Evolutionary conservation across 2,888 invertebrate genomes (phyloP).

Genomic region (Ceratothoa steindachneri): DNA sequence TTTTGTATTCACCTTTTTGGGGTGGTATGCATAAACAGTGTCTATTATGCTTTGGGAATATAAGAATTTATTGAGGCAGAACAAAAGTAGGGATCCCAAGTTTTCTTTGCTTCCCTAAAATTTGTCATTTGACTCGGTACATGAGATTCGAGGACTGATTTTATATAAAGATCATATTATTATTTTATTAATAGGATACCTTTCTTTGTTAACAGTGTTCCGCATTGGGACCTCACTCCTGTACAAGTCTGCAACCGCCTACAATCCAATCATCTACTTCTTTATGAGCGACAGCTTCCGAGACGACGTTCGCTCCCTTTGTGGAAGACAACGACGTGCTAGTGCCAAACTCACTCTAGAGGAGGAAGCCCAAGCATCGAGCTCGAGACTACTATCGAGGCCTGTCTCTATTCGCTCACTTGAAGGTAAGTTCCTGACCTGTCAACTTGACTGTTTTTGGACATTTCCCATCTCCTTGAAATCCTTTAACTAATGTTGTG

Average conservation of each 20-base stretch:
- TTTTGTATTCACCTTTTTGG: too few relatives aligned
- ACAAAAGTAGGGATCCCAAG: too few relatives aligned
- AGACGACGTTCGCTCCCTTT: conserved; percentile 31
- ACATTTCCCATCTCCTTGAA: too few relatives aligned
- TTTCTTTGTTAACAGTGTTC: background rate
- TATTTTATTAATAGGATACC: background rate
- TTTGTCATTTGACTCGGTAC: too few relatives aligned
- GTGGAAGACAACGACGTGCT: background rate
- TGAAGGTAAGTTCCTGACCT: conserved; percentile 4
- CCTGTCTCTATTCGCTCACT: background rate
- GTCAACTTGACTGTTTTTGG: too few relatives aligned
- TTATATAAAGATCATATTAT: too few relatives aligned
- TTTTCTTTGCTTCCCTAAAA: too few relatives aligned
- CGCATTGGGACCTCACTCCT: conserved; percentile 40
- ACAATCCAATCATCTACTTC: conserved; percentile 48
- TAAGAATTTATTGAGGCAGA: too few relatives aligned
- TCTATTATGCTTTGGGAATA: too few relatives aligned
- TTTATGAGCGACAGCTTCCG: conserved; percentile 45
- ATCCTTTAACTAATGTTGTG: too few relatives aligned
- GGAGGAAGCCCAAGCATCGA: background rate
- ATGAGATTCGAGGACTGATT: too few relatives aligned
- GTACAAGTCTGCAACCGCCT: conserved; percentile 48
- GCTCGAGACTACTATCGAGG: background rate
- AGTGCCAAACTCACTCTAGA: background rate
- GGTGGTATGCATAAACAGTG: too few relatives aligned